Conservation (phyloP, 2,888 invertebrate species). For the Disparrhopalites patrizii region DNA sequence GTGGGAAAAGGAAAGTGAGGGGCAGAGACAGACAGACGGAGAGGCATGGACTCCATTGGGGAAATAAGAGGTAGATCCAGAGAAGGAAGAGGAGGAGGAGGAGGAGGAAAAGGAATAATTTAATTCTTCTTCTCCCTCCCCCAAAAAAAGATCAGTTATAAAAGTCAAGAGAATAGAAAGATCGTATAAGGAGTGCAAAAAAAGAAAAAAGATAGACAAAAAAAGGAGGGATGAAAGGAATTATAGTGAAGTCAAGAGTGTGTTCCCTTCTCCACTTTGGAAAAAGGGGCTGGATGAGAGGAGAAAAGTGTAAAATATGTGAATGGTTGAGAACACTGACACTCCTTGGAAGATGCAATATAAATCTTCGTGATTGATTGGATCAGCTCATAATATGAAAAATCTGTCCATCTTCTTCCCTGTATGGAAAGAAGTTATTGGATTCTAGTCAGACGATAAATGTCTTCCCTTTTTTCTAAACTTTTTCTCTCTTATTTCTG, state of each 20-base stretch:
- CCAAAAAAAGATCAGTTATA: slow-evolving; percentile 4
- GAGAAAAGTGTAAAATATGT: slow-evolving; percentile 10
- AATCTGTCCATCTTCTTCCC: slow-evolving; percentile 25
- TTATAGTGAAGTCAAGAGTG: background rate
- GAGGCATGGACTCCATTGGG: too few relatives aligned
- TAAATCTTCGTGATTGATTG: slow-evolving; percentile 31
- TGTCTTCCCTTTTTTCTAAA: too few relatives aligned
- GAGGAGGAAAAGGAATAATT: slow-evolving; percentile 4
- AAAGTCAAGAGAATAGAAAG: background rate
- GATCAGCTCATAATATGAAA: slow-evolving; percentile 31
- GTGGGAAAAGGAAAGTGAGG: too few relatives aligned
- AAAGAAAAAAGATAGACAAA: background rate
- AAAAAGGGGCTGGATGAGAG: slow-evolving; percentile 8
- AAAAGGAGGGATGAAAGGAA: background rate
- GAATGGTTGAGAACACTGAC: slow-evolving; percentile 8
- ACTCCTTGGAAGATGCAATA: slow-evolving; percentile 6
- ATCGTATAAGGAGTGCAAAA: background rate
- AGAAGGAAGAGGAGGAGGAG: background rate
- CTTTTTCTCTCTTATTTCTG: too few relatives aligned
- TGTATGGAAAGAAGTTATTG: slow-evolving; percentile 27
- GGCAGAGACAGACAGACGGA: too few relatives aligned
- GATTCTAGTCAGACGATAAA: slow-evolving; percentile 21
- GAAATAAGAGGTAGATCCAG: background rate
- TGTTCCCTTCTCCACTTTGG: background rate
- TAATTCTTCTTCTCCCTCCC: slow-evolving; percentile 12